Evolutionary conservation across 1,140 invertebrate genomes (phyloP).

Genomic region (Oedothorax gibbosus): DNA sequence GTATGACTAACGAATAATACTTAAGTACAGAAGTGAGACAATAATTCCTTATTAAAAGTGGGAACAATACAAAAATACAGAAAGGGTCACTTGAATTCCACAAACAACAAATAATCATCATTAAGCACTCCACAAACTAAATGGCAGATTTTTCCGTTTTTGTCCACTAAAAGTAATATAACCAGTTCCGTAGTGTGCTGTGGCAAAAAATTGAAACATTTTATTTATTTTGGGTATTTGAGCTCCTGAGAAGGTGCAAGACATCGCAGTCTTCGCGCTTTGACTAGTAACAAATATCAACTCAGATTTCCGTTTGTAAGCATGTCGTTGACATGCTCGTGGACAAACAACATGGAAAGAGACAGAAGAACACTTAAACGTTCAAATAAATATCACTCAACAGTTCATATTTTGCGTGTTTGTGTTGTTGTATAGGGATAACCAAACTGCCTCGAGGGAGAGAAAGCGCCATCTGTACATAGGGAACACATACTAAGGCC

Average conservation of each 20-base stretch:
- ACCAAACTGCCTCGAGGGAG: conserved; percentile 23
- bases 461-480: conserved; percentile 17
- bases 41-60: no score
- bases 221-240: not conserved
- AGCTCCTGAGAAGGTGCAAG: no score
- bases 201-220: conserved; percentile 31
- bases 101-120: no score
- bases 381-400: conserved; percentile 59
- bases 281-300: no score
- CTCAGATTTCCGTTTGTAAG: not conserved
- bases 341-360: conserved; percentile 50
- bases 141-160: no score
- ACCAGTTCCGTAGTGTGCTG: not conserved
- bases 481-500: conserved; percentile 40
- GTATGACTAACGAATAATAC: no score
- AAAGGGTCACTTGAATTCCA: no score
- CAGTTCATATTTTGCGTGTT: conserved; percentile 31
- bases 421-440: conserved; percentile 48
- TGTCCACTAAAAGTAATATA: no score
- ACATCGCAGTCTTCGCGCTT: no score
- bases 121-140: no score
- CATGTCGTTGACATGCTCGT: conserved; percentile 38
- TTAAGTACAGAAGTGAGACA: no score
- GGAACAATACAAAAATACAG: no score
- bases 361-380: conserved; percentile 57